Conservation (phyloP, 2,888 invertebrate genomes). For the Ochropleura plecta region DNA sequence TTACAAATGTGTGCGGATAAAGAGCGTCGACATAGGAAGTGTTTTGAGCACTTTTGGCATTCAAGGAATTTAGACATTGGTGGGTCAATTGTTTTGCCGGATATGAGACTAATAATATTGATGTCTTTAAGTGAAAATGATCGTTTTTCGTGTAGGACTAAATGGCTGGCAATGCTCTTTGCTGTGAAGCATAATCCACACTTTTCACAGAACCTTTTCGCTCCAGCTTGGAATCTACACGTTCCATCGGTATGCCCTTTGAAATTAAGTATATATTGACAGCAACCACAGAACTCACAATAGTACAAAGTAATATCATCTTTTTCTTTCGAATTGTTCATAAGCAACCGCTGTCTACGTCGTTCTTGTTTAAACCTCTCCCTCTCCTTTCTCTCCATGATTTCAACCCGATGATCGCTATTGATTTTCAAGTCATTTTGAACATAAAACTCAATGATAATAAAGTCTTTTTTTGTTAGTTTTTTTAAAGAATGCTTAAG, state of each 20-base stretch:
- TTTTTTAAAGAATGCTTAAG: conserved; percentile 54
- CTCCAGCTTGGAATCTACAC: conserved; percentile 2
- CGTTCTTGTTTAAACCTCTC: not conserved
- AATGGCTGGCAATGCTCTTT: conserved; percentile 42
- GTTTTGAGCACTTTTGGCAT: conserved; percentile 70
- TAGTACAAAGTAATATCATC: conserved; percentile 39
- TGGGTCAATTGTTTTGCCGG: conserved; percentile 55
- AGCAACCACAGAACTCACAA: conserved; percentile 57
- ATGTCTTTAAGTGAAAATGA: conserved; percentile 65
- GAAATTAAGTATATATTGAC: not conserved
- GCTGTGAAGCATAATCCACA: conserved; percentile 71
- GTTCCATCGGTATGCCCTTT: conserved; percentile 42
- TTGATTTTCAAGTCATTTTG: not conserved
- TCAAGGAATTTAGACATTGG: conserved; percentile 63
- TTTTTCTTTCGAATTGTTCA: not conserved
- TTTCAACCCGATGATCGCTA: not conserved
- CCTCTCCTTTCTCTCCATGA: not conserved
- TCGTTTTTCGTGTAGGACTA: conserved; percentile 40
- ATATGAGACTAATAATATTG: conserved; percentile 61
- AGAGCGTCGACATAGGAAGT: conserved; percentile 54
- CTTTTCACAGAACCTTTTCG: conserved; percentile 61
- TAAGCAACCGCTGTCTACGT: not conserved
- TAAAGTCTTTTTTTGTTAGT: conserved; percentile 55
- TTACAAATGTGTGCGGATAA: conserved; percentile 62
- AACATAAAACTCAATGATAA: conserved; percentile 51